These are phyloP conservation scores for Menura novaehollandiae DNA, from an alignment of 2,113 vertebrate genomes.

Conservation along the genomic window DNA sequence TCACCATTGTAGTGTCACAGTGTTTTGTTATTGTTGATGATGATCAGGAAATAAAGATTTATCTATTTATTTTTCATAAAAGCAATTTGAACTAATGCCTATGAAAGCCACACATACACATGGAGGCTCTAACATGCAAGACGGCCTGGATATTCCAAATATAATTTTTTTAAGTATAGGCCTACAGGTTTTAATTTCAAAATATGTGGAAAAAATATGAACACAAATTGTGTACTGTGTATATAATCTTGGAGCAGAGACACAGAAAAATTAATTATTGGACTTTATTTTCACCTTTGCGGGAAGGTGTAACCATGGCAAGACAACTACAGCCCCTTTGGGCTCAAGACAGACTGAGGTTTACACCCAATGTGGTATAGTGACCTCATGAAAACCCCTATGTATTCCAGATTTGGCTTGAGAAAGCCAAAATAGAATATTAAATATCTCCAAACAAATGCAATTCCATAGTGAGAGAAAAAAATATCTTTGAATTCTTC, in stretches of 20 bases:
- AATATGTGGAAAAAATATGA: background rate
- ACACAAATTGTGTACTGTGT: background rate
- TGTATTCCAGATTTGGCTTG: background rate
- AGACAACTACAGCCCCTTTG: background rate
- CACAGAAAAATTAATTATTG: background rate
- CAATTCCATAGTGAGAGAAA: background rate
- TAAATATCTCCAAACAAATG: background rate
- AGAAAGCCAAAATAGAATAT: background rate
- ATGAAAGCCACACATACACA: rapidly evolving
- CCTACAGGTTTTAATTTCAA: background rate
- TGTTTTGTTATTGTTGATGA: background rate
- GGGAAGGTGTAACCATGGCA: background rate
- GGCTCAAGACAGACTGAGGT: background rate
- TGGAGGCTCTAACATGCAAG: background rate
- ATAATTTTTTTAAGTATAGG: background rate
- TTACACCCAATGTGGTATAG: rapidly evolving
- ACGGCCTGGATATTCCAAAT: background rate
- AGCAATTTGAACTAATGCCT: background rate
- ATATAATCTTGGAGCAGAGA: background rate
- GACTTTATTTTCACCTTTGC: background rate
- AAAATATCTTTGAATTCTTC: background rate
- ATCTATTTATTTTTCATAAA: background rate
- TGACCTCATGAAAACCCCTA: background rate
- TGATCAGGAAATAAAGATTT: background rate
- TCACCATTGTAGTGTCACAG: rapidly evolving